Conservation (phyloP, 2,797 vertebrate species). For the Pseudochaenichthys georgianus region DNA sequence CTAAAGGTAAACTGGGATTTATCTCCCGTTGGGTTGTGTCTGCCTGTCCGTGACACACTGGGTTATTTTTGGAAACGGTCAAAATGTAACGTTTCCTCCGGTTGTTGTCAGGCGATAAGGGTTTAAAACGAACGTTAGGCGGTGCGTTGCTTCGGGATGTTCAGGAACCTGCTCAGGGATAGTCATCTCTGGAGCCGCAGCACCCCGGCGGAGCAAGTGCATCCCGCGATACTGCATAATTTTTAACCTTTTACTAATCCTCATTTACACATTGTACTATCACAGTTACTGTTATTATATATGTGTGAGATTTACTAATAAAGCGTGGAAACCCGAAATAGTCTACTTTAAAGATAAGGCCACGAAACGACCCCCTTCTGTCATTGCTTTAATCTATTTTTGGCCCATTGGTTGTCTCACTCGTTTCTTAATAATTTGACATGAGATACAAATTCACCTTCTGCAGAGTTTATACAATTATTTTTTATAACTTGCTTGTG, state of each 20-base stretch:
- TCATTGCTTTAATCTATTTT: conserved; percentile 62
- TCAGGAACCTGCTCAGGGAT: conserved; percentile 74
- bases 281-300: neutral
- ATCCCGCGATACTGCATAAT: conserved; percentile 16
- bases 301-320: neutral
- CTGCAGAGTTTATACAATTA: conserved; percentile 12
- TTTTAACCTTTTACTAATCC: neutral
- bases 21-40: conserved; percentile 39
- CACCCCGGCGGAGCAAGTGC: conserved; percentile 70
- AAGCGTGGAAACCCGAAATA: neutral
- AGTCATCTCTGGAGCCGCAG: conserved; percentile 58
- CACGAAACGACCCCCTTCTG: conserved; percentile 56
- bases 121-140: conserved; percentile 10
- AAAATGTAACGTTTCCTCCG: neutral
- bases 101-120: neutral
- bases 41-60: conserved; percentile 20
- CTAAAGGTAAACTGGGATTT: conserved; percentile 86
- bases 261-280: neutral
- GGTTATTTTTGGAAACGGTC: neutral
- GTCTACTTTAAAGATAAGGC: conserved; percentile 44
- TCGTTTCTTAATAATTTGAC: neutral
- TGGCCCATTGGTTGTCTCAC: conserved; percentile 25
- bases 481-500: neutral
- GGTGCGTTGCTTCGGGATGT: conserved; percentile 50
- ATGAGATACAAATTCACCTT: neutral